These are phyloP conservation scores for Ochropacha duplaris DNA, from an alignment of 2,888 invertebrate species.

Conservation along the genomic window DNA sequence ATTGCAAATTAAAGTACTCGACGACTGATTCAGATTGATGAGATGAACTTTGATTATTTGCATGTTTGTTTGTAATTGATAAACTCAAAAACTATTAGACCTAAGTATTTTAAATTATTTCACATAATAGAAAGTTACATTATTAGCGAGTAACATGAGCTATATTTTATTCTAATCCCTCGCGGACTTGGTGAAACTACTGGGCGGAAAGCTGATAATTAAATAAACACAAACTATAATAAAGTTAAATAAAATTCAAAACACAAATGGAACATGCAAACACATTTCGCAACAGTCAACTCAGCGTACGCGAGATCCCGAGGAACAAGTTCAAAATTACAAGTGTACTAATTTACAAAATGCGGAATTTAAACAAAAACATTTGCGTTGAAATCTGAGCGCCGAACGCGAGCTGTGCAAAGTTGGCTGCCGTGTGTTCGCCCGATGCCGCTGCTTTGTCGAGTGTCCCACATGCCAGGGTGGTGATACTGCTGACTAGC, in stretches of 20 bases:
- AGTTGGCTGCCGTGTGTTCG: neutral
- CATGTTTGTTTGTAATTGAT: no score
- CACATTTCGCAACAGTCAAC: neutral
- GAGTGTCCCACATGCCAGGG: neutral
- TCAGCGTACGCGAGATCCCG: neutral
- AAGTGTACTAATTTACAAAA: constrained; percentile 5
- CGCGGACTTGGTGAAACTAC: no score
- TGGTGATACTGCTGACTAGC: neutral
- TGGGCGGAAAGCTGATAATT: no score
- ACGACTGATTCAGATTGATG: no score
- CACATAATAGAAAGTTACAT: no score
- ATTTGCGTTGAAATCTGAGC: neutral
- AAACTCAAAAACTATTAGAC: no score
- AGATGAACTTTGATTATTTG: no score
- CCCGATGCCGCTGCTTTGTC: neutral
- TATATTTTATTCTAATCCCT: no score
- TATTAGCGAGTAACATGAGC: no score
- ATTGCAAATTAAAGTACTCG: no score
- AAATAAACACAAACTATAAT: no score
- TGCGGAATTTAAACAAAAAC: constrained; percentile 2
- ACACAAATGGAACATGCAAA: neutral
- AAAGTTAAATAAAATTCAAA: neutral
- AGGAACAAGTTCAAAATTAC: constrained; percentile 3
- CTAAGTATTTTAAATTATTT: no score
- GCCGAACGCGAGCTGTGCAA: neutral